Percentiles rank a stretch among this genome's conserved stretches.
phyloP scores from a whole-genome alignment of 2,797 vertebrate species.

The Oryzias dopingdopingensis region DNA sequence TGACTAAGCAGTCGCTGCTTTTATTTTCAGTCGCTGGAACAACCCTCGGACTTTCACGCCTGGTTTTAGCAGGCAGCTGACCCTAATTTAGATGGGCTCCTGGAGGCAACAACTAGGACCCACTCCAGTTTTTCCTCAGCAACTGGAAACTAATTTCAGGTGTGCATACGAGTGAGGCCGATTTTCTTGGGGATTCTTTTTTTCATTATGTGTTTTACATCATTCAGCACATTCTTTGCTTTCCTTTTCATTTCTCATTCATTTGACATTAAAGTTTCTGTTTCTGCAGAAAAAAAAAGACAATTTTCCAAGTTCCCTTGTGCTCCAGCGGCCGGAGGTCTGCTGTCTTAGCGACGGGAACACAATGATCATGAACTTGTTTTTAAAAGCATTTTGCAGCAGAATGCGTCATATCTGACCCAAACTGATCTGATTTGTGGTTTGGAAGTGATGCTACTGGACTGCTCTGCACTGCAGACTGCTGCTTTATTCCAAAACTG shows the following conservation, averaged over 20 bases:
- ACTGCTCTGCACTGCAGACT: conserved; percentile 12
- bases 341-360: conserved; percentile 11
- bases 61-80: conserved; percentile 55
- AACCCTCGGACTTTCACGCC: conserved; percentile 44
- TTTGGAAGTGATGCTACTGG: conserved; percentile 47
- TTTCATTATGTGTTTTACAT: conserved; percentile 50
- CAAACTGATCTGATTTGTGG: conserved; percentile 53
- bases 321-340: background rate
- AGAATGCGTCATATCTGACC: conserved; percentile 50
- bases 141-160: conserved; percentile 66
- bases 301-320: too few species aligned
- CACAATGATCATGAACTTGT: conserved; percentile 29
- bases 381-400: conserved; percentile 43
- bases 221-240: conserved; percentile 40
- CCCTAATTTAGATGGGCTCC: conserved; percentile 73
- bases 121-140: conserved; percentile 41
- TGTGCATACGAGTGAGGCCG: conserved; percentile 58
- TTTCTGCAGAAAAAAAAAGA: conserved; percentile 1
- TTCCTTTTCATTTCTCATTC: conserved; percentile 39
- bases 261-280: conserved; percentile 14
- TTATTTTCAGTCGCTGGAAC: conserved; percentile 21
- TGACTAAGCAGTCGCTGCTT: conserved; percentile 17
- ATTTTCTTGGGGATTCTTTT: conserved; percentile 61
- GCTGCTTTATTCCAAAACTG: conserved; percentile 38
- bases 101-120: conserved; percentile 42